Conservation (phyloP, 2,797 vertebrate genomes). For the Microctenopoma stevenorrisi region DNA sequence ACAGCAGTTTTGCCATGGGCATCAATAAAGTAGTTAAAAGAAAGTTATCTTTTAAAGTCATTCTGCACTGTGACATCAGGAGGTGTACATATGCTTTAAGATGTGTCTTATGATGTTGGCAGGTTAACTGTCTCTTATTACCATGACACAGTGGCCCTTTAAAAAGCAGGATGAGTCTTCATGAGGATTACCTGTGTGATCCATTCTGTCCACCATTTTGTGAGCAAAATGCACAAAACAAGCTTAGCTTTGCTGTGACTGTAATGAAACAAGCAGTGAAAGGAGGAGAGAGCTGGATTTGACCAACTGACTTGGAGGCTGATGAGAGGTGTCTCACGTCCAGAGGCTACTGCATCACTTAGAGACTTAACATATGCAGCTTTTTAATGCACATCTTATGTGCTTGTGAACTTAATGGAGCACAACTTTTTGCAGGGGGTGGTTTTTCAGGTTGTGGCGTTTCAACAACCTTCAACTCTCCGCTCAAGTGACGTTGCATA, state of each 20-base stretch:
- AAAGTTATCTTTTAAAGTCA: not conserved
- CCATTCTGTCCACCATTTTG: constrained; percentile 3
- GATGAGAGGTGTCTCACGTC: constrained; percentile 32
- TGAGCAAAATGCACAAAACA: constrained; percentile 1
- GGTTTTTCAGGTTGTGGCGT: not conserved
- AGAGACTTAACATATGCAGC: not conserved
- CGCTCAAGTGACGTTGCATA: not conserved
- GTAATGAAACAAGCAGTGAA: constrained; percentile 18
- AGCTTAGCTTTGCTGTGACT: not conserved
- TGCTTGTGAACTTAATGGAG: not conserved
- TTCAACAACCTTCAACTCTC: not conserved
- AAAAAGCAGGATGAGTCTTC: constrained; percentile 3
- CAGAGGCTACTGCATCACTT: not conserved
- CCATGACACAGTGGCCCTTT: not conserved
- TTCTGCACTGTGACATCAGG: not conserved
- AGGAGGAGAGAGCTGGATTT: not conserved
- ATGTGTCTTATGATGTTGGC: not conserved
- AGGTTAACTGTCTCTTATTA: constrained; percentile 14
- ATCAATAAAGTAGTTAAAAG: too few species aligned
- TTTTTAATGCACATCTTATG: not conserved
- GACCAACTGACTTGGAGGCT: not conserved
- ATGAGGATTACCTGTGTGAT: not conserved
- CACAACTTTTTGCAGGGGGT: not conserved
- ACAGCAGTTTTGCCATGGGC: too few species aligned
- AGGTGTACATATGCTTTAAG: not conserved